A percentile compares a stretch with the other conserved stretches of the same genome.
These are phyloP conservation scores for Melanostigma gelatinosum DNA, from an alignment of 2,113 vertebrate genomes.

Conservation along the genomic window DNA sequence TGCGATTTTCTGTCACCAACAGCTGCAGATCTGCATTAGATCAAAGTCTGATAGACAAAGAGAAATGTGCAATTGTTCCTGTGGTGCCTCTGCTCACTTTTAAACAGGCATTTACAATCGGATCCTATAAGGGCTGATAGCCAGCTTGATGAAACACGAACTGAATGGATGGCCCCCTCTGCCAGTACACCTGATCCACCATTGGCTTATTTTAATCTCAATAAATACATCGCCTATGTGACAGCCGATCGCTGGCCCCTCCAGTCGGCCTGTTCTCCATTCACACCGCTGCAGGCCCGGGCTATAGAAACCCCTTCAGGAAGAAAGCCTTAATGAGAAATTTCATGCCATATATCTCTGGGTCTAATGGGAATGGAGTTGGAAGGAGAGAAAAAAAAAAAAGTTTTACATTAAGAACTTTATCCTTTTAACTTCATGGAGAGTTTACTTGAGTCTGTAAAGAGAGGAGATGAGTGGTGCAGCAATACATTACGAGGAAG, in stretches of 20 bases:
- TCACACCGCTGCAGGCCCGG: background rate
- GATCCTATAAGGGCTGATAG: slow-evolving; percentile 27
- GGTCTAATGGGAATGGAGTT: slow-evolving; percentile 57
- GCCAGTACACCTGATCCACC: slow-evolving; percentile 21
- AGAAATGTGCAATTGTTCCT: slow-evolving; percentile 17
- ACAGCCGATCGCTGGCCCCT: slow-evolving; percentile 10
- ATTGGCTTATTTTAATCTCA: slow-evolving; percentile 32
- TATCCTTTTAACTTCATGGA: slow-evolving; percentile 49
- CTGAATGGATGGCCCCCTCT: slow-evolving; percentile 11
- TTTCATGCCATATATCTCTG: slow-evolving; percentile 46
- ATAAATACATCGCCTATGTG: slow-evolving; percentile 43
- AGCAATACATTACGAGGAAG: slow-evolving; percentile 28
- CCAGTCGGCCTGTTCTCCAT: slow-evolving; percentile 4
- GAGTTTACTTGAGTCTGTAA: slow-evolving; percentile 52
- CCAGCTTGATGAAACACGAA: slow-evolving; percentile 33
- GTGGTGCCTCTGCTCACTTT: slow-evolving; percentile 5
- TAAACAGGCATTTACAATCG: slow-evolving; percentile 26
- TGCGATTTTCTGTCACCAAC: background rate
- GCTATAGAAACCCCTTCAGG: slow-evolving; percentile 29
- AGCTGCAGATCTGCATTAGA: background rate
- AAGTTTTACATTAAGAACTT: slow-evolving; percentile 50
- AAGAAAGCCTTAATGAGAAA: slow-evolving; percentile 56
- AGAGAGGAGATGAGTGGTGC: slow-evolving; percentile 34
- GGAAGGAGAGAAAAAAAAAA: slow-evolving; percentile 26
- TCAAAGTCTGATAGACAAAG: slow-evolving; percentile 8